Percentiles rank a stretch among this genome's conserved stretches.
Conservation (phyloP, 2,113 vertebrate genomes). For the Daboia siamensis region DNA sequence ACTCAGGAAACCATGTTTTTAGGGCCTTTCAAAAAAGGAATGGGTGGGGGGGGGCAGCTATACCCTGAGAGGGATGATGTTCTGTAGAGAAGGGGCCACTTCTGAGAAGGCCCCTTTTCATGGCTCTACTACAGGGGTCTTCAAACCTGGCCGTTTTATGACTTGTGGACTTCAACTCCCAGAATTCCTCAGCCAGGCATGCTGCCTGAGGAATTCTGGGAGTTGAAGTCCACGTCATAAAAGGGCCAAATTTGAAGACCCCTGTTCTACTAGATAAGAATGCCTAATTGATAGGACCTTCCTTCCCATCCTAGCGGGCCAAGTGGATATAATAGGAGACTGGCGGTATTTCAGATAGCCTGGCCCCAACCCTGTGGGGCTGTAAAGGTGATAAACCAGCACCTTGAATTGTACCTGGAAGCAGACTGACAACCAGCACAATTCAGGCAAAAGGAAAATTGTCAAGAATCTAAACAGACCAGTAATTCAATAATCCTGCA, state of each 20-base stretch:
- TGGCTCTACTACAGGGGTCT: not conserved
- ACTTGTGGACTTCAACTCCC: no score
- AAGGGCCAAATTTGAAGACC: no score
- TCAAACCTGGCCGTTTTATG: no score
- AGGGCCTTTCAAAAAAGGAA: not conserved
- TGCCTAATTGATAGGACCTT: not conserved
- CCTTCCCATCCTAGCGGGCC: not conserved
- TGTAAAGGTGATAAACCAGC: not conserved
- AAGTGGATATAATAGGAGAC: not conserved
- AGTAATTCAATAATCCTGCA: not conserved
- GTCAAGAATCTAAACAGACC: not conserved
- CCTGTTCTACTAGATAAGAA: not conserved
- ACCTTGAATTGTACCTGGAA: not conserved
- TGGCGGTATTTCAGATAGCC: not conserved
- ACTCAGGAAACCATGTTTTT: not conserved
- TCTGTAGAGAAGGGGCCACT: not conserved
- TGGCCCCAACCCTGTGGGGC: not conserved
- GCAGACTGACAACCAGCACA: no score
- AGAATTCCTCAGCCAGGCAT: no score
- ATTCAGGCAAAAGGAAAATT: not conserved
- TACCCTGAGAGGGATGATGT: not conserved
- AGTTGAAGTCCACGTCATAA: no score
- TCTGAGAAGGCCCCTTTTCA: not conserved
- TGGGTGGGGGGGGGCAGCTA: not conserved
- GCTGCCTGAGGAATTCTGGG: no score